phyloP scores from a whole-genome alignment of 2,888 invertebrate species.

The Lasius platythorax region DNA sequence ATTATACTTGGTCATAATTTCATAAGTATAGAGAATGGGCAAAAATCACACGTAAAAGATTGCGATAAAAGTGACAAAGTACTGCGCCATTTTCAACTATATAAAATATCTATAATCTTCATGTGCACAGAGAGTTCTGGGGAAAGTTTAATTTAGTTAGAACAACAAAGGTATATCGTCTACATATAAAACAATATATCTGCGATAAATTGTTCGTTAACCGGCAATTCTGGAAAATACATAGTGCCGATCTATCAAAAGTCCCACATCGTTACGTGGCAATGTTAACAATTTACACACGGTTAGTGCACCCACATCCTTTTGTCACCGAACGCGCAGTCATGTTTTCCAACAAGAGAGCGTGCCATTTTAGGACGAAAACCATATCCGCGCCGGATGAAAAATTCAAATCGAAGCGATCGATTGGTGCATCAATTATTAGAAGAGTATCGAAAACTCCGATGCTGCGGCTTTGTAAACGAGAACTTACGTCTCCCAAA shows the following conservation, averaged over 20 bases:
- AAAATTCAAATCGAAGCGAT: conserved; percentile 31
- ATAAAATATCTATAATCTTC: conserved; percentile 34
- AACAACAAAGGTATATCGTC: conserved; percentile 40
- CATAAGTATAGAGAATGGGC: too few relatives aligned
- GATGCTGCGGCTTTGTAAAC: neutral
- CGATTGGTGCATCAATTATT: conserved; percentile 43
- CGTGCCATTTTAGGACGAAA: conserved; percentile 39
- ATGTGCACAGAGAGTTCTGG: neutral
- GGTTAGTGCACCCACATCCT: conserved; percentile 49
- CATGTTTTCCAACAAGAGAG: conserved; percentile 34
- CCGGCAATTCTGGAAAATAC: conserved; percentile 52
- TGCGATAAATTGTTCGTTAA: conserved; percentile 50
- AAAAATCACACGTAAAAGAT: neutral
- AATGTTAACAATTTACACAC: conserved; percentile 55
- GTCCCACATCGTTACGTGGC: conserved; percentile 50
- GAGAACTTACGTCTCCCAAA: conserved; percentile 13
- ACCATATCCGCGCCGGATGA: conserved; percentile 7
- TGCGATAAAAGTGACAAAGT: conserved; percentile 6
- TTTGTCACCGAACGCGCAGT: conserved; percentile 36
- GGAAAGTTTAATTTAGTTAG: conserved; percentile 39
- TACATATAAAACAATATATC: conserved; percentile 48
- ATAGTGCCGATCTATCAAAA: conserved; percentile 53
- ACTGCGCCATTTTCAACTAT: neutral
- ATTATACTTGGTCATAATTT: neutral
- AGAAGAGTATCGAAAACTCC: neutral